Percentiles rank a stretch among this genome's conserved stretches.
phyloP scores from a whole-genome alignment of 2,797 vertebrate genomes.

The Rhynchotus rufescens region DNA sequence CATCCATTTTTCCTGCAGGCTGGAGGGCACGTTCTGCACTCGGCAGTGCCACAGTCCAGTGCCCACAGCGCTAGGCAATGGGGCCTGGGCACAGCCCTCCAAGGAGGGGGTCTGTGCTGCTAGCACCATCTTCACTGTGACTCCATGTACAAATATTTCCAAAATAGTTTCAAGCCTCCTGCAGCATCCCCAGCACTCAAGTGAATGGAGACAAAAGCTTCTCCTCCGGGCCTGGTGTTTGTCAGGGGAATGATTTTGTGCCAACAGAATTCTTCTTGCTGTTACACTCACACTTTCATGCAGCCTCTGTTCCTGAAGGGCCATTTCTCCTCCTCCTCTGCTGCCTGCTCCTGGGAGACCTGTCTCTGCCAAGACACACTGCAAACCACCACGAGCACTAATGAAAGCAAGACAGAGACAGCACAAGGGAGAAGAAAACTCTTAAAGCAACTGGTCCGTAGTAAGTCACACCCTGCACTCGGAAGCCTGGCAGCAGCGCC shows the following conservation, averaged over 20 bases:
- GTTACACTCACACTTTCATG: not conserved
- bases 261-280: fast-evolving
- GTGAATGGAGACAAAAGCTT: not conserved
- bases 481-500: not conserved
- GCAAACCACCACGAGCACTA: not conserved
- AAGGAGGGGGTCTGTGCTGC: not conserved
- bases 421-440: not conserved
- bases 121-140: not conserved
- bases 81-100: not conserved
- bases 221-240: not conserved
- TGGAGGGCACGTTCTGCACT: not conserved
- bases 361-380: not conserved
- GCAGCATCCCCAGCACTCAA: not conserved
- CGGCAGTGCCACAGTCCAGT: not conserved
- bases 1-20: not conserved
- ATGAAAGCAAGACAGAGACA: too few relatives aligned
- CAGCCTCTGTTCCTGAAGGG: not conserved
- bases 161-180: not conserved
- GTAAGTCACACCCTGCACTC: not conserved
- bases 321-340: not conserved
- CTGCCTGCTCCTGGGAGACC: not conserved
- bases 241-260: not conserved
- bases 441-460: not conserved
- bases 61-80: not conserved
- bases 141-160: not conserved